phyloP scores from a whole-genome alignment of 2,113 vertebrate genomes.

The Istiophorus platypterus region DNA sequence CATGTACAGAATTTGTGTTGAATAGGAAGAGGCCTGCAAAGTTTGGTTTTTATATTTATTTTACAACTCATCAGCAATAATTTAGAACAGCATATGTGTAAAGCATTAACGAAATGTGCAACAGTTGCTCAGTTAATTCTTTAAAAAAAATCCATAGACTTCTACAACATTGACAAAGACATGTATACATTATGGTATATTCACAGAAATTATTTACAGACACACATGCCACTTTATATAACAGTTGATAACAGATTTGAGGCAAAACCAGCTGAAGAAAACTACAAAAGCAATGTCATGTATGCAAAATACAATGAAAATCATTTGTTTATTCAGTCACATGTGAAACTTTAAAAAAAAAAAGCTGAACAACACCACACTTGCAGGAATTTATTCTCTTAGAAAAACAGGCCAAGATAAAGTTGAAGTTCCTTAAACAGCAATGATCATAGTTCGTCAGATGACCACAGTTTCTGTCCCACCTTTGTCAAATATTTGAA shows the following conservation, averaged over 20 bases:
- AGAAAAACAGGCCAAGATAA: constrained; percentile 65
- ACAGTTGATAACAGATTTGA: constrained; percentile 90
- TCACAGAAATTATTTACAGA: constrained; percentile 93
- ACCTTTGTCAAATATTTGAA: constrained; percentile 31
- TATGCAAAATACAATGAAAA: constrained; percentile 75
- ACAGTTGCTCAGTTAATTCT: constrained; percentile 89
- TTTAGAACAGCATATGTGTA: constrained; percentile 97
- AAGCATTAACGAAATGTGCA: constrained; percentile 97
- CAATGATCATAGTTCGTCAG: constrained; percentile 39
- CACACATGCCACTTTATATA: constrained; percentile 87
- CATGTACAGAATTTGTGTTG: neutral
- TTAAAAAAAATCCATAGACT: constrained; percentile 89
- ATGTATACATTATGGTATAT: constrained; percentile 89
- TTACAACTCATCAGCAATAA: constrained; percentile 95
- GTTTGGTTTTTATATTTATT: constrained; percentile 91
- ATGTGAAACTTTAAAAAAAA: constrained; percentile 63
- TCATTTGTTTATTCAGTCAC: constrained; percentile 61
- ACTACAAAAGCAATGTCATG: constrained; percentile 87
- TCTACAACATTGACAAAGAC: constrained; percentile 97
- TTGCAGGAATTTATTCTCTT: constrained; percentile 61
- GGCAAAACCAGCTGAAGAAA: constrained; percentile 90
- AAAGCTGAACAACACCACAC: constrained; percentile 64
- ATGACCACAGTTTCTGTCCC: constrained; percentile 52
- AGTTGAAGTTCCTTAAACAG: constrained; percentile 54
- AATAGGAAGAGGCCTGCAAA: constrained; percentile 63